A percentile compares a stretch with the other conserved stretches of the same genome.
Evolutionary conservation across 2,797 vertebrate genomes (phyloP).

Genomic region (Crypturellus tataupa): DNA sequence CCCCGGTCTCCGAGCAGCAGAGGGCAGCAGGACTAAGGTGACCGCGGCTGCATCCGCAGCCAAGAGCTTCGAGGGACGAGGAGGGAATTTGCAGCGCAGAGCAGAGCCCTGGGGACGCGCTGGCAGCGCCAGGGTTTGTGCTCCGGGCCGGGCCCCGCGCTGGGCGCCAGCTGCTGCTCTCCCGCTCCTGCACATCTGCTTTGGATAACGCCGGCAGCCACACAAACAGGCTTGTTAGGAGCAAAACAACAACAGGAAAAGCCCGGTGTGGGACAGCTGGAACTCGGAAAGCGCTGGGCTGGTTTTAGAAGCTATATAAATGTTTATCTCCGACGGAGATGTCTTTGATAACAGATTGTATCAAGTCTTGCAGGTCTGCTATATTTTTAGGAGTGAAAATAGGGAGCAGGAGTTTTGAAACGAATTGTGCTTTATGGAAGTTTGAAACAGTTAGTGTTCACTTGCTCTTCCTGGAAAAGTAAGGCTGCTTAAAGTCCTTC

Average conservation of each 20-base stretch:
- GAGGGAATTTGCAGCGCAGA: background rate
- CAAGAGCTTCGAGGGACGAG: background rate
- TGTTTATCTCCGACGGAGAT: background rate
- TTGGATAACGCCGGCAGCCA: background rate
- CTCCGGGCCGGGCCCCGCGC: background rate
- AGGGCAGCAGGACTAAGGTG: conserved; percentile 65
- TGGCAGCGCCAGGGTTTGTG: background rate
- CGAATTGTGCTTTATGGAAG: background rate
- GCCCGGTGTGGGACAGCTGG: background rate
- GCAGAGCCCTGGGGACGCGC: too few relatives aligned
- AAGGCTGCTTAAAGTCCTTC: background rate
- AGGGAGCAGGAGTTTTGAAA: background rate
- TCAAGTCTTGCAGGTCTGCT: background rate
- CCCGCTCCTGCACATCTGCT: conserved; percentile 50
- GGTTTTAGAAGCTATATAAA: background rate
- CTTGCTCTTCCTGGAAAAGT: background rate
- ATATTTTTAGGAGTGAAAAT: background rate
- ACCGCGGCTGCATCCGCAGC: background rate
- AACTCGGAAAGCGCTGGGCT: background rate
- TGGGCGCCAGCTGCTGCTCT: conserved; percentile 17
- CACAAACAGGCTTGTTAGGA: conserved; percentile 34
- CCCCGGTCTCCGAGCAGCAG: conserved; percentile 23
- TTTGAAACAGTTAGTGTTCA: background rate
- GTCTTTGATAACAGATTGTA: background rate
- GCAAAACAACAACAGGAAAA: background rate